phyloP scores from a whole-genome alignment of 2,888 invertebrate species.

The Nephrotoma appendiculata region DNA sequence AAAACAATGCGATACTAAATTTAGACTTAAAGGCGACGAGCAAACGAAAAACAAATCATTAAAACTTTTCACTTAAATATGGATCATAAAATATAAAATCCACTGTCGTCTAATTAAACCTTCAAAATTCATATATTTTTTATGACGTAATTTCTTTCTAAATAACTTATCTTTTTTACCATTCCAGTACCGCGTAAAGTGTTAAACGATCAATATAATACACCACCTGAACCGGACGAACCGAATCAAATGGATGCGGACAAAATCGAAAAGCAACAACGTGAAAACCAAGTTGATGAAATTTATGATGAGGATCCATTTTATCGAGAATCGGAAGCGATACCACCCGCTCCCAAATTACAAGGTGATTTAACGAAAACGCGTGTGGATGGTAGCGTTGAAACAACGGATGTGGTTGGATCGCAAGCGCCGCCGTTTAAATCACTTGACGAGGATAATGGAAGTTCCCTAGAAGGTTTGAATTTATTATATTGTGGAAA shows the following conservation, averaged over 20 bases:
- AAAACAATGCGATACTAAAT: background rate
- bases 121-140: background rate
- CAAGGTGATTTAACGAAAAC: constrained; percentile 20
- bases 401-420: constrained; percentile 10
- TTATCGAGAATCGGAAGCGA: constrained; percentile 40
- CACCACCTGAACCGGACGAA: constrained; percentile 64
- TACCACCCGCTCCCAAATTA: constrained; percentile 38
- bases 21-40: background rate
- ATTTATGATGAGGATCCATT: constrained; percentile 39
- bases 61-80: background rate
- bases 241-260: constrained; percentile 38
- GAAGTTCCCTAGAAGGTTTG: constrained; percentile 27
- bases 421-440: constrained; percentile 19
- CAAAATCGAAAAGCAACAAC: constrained; percentile 26
- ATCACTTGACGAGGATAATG: constrained; percentile 22
- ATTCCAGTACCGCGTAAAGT: constrained; percentile 66
- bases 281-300: constrained; percentile 24
- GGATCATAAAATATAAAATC: background rate
- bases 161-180: background rate
- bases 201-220: constrained; percentile 67
- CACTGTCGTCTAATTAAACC: background rate
- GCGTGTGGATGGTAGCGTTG: background rate
- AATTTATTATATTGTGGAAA: background rate
- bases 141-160: background rate
- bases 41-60: background rate